Conservation (phyloP, 92 coral and sea anemone genomes). For the Anthopleura xanthogrammica region DNA sequence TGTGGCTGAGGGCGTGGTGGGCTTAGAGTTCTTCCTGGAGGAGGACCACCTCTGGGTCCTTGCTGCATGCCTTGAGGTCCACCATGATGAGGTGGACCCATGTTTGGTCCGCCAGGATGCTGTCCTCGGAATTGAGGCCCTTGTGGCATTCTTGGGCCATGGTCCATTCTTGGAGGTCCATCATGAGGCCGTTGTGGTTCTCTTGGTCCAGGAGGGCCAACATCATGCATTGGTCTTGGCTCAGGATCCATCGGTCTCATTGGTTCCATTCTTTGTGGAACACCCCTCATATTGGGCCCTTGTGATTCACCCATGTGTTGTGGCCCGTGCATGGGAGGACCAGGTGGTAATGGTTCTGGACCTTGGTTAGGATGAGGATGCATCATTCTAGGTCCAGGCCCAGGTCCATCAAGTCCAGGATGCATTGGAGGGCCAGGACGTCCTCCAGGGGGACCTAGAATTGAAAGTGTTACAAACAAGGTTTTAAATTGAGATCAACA, state of each 20-base stretch:
- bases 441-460: constrained; percentile 31
- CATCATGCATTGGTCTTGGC: constrained; percentile 57
- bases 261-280: constrained; percentile 48
- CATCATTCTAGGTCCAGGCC: constrained; percentile 78
- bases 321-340: constrained; percentile 35
- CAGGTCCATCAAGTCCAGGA: constrained; percentile 52
- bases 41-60: constrained; percentile 40
- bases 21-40: constrained; percentile 31
- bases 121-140: constrained; percentile 39
- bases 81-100: constrained; percentile 59
- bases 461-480: neutral
- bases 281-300: constrained; percentile 21
- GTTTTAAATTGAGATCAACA: neutral
- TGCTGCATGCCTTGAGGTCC: constrained; percentile 42
- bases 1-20: constrained; percentile 45
- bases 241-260: constrained; percentile 43
- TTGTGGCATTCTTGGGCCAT: constrained; percentile 28
- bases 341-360: constrained; percentile 48
- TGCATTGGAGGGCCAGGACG: constrained; percentile 60
- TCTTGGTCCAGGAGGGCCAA: constrained; percentile 51
- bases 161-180: constrained; percentile 37
- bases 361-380: constrained; percentile 55
- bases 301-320: constrained; percentile 15
- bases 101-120: constrained; percentile 41
- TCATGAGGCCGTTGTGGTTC: constrained; percentile 35